Evolutionary conservation across 1,140 invertebrate species (phyloP).

Genomic region (Orussus abietinus): DNA sequence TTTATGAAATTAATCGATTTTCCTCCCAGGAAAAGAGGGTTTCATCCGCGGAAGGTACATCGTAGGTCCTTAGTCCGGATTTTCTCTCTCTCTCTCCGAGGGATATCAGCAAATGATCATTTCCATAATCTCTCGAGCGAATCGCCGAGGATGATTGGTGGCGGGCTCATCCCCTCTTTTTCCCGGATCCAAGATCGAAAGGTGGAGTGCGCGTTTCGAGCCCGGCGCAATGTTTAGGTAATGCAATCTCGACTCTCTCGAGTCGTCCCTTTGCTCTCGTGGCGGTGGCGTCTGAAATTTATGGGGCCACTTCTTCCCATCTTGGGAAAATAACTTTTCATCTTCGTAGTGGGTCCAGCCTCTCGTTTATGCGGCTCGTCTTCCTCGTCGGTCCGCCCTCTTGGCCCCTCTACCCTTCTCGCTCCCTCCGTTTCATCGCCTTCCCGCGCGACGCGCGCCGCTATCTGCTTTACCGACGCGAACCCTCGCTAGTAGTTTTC

Average conservation of each 20-base stretch:
- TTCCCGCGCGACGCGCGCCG: slow-evolving; percentile 4
- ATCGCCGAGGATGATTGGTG: too few species aligned
- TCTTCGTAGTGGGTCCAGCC: slow-evolving; percentile 19
- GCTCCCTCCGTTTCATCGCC: slow-evolving; percentile 11
- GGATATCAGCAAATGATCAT: too few species aligned
- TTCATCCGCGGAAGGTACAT: too few species aligned
- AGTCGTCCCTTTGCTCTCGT: slow-evolving; percentile 28
- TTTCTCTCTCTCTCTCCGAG: too few species aligned
- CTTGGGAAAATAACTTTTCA: slow-evolving; percentile 33
- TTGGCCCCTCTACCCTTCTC: not conserved
- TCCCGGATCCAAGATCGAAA: too few species aligned
- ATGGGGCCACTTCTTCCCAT: slow-evolving; percentile 24
- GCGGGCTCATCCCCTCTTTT: not conserved
- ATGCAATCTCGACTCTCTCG: slow-evolving; percentile 25
- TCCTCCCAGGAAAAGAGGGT: too few species aligned
- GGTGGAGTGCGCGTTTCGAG: too few species aligned
- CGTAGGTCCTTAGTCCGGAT: too few species aligned
- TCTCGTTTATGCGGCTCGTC: slow-evolving; percentile 22
- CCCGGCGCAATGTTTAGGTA: slow-evolving; percentile 22
- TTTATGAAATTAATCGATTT: too few species aligned
- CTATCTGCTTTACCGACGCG: not conserved
- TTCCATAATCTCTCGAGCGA: too few species aligned
- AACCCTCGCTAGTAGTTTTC: slow-evolving; percentile 1
- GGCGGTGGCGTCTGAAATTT: slow-evolving; percentile 22
- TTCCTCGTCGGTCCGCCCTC: not conserved